Evolutionary conservation across 2,888 invertebrate species (phyloP).

Genomic region (Lepeophtheirus nordmannii): DNA sequence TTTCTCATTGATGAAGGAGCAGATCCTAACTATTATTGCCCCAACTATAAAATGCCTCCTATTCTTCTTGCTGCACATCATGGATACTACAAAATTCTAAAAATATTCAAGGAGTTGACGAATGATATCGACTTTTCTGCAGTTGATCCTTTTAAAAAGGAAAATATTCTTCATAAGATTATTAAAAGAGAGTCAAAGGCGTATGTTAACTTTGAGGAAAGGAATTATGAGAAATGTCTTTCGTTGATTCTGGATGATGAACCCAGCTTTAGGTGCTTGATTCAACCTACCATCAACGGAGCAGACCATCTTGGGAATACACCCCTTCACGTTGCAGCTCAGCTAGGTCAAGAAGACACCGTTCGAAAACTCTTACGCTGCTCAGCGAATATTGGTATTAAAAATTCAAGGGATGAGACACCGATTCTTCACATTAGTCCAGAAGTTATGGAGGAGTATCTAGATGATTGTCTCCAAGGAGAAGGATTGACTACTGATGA

Average conservation of each 20-base stretch:
- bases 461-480: conserved; percentile 6
- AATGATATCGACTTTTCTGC: background rate
- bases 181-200: background rate
- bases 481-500: conserved; percentile 4
- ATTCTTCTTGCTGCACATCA: conserved; percentile 17
- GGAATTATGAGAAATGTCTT: conserved; percentile 11
- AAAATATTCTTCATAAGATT: conserved; percentile 17
- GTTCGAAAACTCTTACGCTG: background rate
- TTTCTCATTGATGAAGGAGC: conserved; percentile 5
- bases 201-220: background rate
- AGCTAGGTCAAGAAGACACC: background rate
- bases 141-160: background rate
- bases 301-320: conserved; percentile 3
- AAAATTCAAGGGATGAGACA: background rate
- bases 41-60: conserved; percentile 10
- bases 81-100: conserved; percentile 9
- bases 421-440: background rate
- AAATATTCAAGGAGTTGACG: background rate
- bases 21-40: conserved; percentile 6
- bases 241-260: background rate
- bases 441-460: background rate
- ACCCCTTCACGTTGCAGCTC: conserved; percentile 5
- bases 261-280: too few relatives aligned
- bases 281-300: background rate
- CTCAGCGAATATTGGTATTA: background rate